Percentiles rank a stretch among this genome's conserved stretches.
Evolutionary conservation across 2,888 invertebrate genomes (phyloP).

Genomic region (Caradrina kadenii): DNA sequence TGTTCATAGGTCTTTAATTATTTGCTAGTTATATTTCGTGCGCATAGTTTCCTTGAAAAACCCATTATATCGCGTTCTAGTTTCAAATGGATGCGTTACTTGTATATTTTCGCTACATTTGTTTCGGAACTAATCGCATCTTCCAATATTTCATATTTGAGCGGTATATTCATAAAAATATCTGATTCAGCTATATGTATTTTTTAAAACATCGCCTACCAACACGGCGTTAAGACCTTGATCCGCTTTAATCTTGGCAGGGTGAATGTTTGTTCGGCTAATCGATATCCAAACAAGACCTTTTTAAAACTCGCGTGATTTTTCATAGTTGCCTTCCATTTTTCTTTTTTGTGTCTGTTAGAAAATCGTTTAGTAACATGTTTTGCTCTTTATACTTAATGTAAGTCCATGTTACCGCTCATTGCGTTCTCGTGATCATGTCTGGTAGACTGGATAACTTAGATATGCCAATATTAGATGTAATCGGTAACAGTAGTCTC

Average conservation of each 20-base stretch:
- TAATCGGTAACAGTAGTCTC: slow-evolving; percentile 43
- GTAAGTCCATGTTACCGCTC: slow-evolving; percentile 15
- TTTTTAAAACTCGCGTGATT: slow-evolving; percentile 10
- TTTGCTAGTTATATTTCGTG: slow-evolving; percentile 19
- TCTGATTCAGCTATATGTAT: neutral
- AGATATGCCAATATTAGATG: slow-evolving; percentile 45
- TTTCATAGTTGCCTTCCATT: slow-evolving; percentile 15
- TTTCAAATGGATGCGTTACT: slow-evolving; percentile 33
- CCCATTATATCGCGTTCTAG: slow-evolving; percentile 18
- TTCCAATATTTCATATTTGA: neutral
- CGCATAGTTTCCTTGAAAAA: slow-evolving; percentile 30
- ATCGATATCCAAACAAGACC: slow-evolving; percentile 49
- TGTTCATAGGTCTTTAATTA: slow-evolving; percentile 24
- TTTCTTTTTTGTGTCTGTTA: slow-evolving; percentile 10
- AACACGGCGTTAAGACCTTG: slow-evolving; percentile 48
- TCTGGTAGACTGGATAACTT: slow-evolving; percentile 31
- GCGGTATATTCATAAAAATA: neutral
- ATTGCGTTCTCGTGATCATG: slow-evolving; percentile 17
- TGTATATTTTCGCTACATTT: slow-evolving; percentile 15
- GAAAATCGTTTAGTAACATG: slow-evolving; percentile 16
- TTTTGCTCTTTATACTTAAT: slow-evolving; percentile 12
- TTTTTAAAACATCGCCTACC: slow-evolving; percentile 12
- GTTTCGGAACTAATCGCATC: slow-evolving; percentile 11
- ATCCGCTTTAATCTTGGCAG: slow-evolving; percentile 44
- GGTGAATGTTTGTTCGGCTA: slow-evolving; percentile 48